Base-by-base conservation (phyloP, 2,888 invertebrate species). In the Callyntrura sp. region DNA sequence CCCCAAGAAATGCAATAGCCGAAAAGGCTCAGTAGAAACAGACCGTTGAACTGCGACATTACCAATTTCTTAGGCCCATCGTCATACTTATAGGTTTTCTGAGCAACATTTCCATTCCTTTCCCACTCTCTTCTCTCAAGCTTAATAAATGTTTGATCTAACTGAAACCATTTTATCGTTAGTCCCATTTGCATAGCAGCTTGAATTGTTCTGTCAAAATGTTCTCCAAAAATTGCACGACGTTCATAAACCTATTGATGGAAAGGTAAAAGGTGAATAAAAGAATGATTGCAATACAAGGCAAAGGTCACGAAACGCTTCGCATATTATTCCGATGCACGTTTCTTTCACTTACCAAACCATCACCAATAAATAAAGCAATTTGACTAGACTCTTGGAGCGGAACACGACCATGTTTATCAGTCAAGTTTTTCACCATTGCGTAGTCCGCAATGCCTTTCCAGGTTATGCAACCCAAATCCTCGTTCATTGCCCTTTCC, bases 381-480 rank as follows among this genome's bases (percentile, higher is more conserved):
- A 62, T 65, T 17, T 78, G 43, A 9, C 17, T 23, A 3, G 86
- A 86, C 14, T 43, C 62, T 25, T 68, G 62, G 8, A 79, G 23
- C 9, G 78, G 86, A 51, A 9, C 68, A 11, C 62, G 14, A 1
- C 86, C 86, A 65, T 48, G 62, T 14, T 45, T 79, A 45, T 86
- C 86, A 5, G 79, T 86, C 1, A 86, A 55, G 17, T 86, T 79
- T 51, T 76, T 86, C 0, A 9, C 35, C 4, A 60, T 23, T 5
- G 79, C 35, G 6, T 45, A 9, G 51, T 86, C 86, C 12, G 62
- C 86, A 48, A 86, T 78, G 25, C 86, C 62, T 86, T 86, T 17
- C 11, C 35, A 60, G 48, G 51, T 86, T 0, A 86, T 86, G 48
- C 86, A 86, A 4, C 65, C 60, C 28, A 86, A 79, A 6, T 86